phyloP scores from a whole-genome alignment of 37 sponge, comb jelly and placozoan species.

The Corticium candelabrum region DNA sequence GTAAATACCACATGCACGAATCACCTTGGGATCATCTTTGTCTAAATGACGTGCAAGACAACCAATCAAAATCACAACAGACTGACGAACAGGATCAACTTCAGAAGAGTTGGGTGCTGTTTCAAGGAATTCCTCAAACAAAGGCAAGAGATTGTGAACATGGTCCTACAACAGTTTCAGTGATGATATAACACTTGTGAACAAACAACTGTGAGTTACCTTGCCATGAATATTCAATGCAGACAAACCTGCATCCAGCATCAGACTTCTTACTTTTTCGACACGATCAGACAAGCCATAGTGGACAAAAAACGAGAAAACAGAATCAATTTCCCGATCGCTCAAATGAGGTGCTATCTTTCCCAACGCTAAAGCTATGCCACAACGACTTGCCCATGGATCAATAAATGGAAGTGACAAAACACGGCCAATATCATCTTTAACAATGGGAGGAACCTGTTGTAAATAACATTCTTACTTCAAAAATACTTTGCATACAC shows the following conservation, averaged over 20 bases:
- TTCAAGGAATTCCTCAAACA: constrained; percentile 66
- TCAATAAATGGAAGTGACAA: constrained; percentile 15
- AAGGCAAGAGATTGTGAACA: constrained; percentile 58
- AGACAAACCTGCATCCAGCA: constrained; percentile 56
- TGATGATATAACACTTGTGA: not conserved
- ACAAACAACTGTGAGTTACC: constrained; percentile 9
- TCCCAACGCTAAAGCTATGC: constrained; percentile 68
- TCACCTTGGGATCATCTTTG: constrained; percentile 73
- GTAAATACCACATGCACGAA: not conserved
- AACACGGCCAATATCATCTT: constrained; percentile 16
- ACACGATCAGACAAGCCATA: constrained; percentile 51
- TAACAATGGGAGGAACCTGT: constrained; percentile 1
- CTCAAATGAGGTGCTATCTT: constrained; percentile 34
- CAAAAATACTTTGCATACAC: not conserved
- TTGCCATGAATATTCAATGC: constrained; percentile 69
- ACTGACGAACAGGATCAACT: constrained; percentile 64
- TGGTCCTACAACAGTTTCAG: constrained; percentile 22
- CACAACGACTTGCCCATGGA: constrained; percentile 68
- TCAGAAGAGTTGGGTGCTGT: constrained; percentile 37
- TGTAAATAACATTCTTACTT: not conserved
- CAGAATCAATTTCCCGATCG: constrained; percentile 10
- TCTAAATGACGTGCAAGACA: constrained; percentile 90
- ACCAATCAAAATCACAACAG: constrained; percentile 87
- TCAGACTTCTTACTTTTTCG: constrained; percentile 36
- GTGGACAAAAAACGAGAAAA: constrained; percentile 64